Conservation (phyloP, 2,888 invertebrate species). For the Hypomecis punctinalis region DNA sequence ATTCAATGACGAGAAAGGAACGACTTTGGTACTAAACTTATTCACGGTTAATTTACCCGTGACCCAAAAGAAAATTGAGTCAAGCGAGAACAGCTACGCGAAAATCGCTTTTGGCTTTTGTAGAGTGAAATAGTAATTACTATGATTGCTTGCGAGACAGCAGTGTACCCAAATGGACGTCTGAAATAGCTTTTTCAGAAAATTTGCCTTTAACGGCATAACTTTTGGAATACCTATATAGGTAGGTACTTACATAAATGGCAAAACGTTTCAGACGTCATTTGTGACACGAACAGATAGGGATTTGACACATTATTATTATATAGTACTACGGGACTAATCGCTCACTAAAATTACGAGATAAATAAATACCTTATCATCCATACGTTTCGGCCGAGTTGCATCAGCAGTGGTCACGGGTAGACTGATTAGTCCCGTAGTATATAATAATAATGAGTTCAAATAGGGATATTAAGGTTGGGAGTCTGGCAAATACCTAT, state of each 20-base stretch:
- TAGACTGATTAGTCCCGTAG: too few relatives aligned
- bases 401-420: too few relatives aligned
- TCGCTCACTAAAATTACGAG: too few relatives aligned
- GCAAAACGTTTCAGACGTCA: neutral
- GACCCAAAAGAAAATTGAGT: constrained; percentile 26
- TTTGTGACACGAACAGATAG: neutral
- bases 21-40: constrained; percentile 22
- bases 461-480: too few relatives aligned
- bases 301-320: neutral
- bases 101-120: constrained; percentile 44
- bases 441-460: too few relatives aligned
- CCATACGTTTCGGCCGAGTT: too few relatives aligned
- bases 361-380: too few relatives aligned
- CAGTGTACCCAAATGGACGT: constrained; percentile 22
- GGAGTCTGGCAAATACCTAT: too few relatives aligned
- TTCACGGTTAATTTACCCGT: constrained; percentile 31
- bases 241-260: too few relatives aligned
- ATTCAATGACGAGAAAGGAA: constrained; percentile 23
- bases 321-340: too few relatives aligned
- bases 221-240: neutral
- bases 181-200: constrained; percentile 22
- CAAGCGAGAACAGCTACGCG: constrained; percentile 30
- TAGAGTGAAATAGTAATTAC: constrained; percentile 41
- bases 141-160: constrained; percentile 40
- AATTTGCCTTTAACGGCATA: constrained; percentile 16